A percentile compares a stretch with the other conserved stretches of the same genome.
Conservation (phyloP, 2,113 vertebrate species). For the Hemiprocne comata region DNA sequence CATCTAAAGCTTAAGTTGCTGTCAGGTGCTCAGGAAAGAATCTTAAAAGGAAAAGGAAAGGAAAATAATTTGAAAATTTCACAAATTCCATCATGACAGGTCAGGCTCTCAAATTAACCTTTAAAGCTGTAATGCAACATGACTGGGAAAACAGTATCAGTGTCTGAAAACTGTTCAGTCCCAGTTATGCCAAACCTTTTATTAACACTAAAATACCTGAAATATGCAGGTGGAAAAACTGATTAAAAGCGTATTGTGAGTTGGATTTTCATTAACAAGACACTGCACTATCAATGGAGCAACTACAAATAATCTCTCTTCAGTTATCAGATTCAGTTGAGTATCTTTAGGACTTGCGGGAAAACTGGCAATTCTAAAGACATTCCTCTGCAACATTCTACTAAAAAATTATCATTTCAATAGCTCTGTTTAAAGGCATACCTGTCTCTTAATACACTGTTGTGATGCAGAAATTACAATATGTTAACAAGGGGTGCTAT, state of each 20-base stretch:
- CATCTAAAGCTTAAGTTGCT: neutral
- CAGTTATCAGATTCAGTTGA: neutral
- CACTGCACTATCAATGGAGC: neutral
- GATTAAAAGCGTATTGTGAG: neutral
- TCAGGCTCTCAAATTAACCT: neutral
- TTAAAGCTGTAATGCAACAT: neutral
- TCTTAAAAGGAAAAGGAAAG: neutral
- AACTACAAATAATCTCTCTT: neutral
- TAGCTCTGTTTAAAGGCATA: neutral
- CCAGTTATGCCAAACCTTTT: neutral
- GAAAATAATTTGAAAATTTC: constrained; percentile 5
- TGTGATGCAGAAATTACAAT: neutral
- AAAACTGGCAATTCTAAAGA: neutral
- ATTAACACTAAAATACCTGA: neutral
- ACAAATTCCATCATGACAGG: neutral
- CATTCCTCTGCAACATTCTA: neutral
- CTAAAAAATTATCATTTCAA: neutral
- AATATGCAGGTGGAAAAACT: neutral
- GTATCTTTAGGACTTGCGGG: no score
- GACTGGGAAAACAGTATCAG: neutral
- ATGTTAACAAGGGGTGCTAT: neutral
- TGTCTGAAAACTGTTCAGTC: neutral
- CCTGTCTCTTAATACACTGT: neutral
- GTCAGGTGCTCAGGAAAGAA: neutral
- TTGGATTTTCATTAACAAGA: neutral